Evolutionary conservation across 2,113 vertebrate species (phyloP).

Genomic region (Coracopsis vasa): DNA sequence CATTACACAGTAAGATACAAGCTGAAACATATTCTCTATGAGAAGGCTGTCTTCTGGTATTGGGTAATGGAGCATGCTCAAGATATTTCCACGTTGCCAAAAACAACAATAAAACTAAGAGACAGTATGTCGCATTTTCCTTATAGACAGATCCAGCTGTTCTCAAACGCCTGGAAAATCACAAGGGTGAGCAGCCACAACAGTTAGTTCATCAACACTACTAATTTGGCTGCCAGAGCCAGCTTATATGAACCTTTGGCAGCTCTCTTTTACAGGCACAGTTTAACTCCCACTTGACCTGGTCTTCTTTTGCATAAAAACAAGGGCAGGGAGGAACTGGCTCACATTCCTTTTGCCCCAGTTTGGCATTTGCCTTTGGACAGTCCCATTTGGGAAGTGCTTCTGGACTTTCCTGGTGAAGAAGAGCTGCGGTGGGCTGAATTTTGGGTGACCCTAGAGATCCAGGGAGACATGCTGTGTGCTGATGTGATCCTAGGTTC

Average conservation of each 20-base stretch:
- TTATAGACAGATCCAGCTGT: neutral
- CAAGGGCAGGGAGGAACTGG: neutral
- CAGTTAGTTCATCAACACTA: neutral
- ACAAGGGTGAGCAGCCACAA: neutral
- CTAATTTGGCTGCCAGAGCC: neutral
- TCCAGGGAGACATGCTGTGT: neutral
- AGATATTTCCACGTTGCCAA: neutral
- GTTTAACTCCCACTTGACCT: neutral
- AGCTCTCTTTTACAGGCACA: accelerated
- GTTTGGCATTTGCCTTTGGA: neutral
- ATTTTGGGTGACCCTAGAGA: neutral
- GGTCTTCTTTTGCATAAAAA: neutral
- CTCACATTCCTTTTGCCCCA: neutral
- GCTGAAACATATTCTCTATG: neutral
- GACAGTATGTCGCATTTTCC: neutral
- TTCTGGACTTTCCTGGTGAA: neutral
- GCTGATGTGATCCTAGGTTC: neutral
- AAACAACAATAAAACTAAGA: conserved; percentile 23
- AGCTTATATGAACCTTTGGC: neutral
- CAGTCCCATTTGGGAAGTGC: neutral
- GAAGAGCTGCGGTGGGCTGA: neutral
- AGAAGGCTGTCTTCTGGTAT: neutral
- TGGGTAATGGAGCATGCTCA: neutral
- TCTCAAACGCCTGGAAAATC: conserved; percentile 28
- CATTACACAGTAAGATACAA: neutral